Base-by-base conservation (phyloP, 1,140 invertebrate species). In the Danaus plexippus region DNA sequence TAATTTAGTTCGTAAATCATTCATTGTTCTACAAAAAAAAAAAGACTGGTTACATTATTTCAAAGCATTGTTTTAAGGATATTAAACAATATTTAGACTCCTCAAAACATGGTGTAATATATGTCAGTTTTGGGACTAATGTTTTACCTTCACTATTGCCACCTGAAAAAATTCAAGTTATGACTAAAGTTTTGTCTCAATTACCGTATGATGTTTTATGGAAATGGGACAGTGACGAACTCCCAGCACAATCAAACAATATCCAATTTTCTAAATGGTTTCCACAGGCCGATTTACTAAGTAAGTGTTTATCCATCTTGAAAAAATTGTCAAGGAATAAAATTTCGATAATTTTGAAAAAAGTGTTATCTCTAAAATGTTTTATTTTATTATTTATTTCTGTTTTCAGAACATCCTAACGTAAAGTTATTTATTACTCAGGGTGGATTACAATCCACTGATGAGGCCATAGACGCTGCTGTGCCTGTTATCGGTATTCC, bases 391-490 rank as follows among this genome's bases (percentile, higher is more conserved):
- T 32, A 32, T 8, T 32, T 32, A 22, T 22, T 22, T 22, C 2
- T 22, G 2, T 63, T 88, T 61, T 50, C 52, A 63, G 61, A 47
- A 52, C 56, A 63, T 73, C 75, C 79, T 11, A 88, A 89, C 43
- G 58, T 88, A 3, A 80, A 83, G 66, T 54, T 89, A 1, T 91
- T 91, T 59, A 84, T 92, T 11, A 89, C 88, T 11, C 90, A 91
- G 66, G 90, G 90, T 57, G 90, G 91, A 6, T 77, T 88, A 45
- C 87, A 90, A 56, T 90, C 90, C 45, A 77, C 87, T 8, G 88
- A 88, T 51, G 91, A 92, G 70, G 86, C 89, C 0, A 79, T 90
- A 9, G 81, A 88, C 52, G 72, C 81, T 58, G 87, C 80, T 11
- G 85, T 90, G 5, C 90, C 90, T 5, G 55, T 92, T 9, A 57